These are phyloP conservation scores for Xerus rutilus DNA, from an alignment of 2,797 vertebrate species.

Conservation along the genomic window DNA sequence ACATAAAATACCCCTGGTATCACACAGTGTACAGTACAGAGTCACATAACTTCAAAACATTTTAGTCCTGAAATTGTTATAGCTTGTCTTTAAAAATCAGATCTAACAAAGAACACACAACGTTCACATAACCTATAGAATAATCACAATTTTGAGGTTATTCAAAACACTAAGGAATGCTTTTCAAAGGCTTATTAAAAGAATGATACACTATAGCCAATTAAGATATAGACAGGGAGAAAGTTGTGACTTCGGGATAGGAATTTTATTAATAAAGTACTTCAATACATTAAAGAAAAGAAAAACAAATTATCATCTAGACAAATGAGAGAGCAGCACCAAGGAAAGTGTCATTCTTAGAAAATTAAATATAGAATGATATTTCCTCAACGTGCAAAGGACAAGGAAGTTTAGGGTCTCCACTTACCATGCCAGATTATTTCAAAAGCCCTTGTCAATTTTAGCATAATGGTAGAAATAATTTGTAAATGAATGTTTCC, in stretches of 20 bases:
- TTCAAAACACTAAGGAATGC: background rate
- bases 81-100: conserved; percentile 15
- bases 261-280: background rate
- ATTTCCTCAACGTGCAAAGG: background rate
- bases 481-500: background rate
- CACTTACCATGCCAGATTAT: background rate
- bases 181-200: background rate
- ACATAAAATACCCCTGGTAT: background rate
- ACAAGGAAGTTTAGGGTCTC: background rate
- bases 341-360: background rate
- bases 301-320: background rate
- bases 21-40: background rate
- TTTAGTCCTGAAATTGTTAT: background rate
- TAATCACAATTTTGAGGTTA: background rate
- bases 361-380: background rate
- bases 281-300: background rate
- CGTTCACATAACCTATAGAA: background rate
- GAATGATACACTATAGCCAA: background rate
- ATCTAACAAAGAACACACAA: background rate
- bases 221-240: background rate
- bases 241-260: background rate
- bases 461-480: background rate
- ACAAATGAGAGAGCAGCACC: background rate
- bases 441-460: conserved; percentile 24
- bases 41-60: background rate